Conservation (phyloP, 2,797 vertebrate species). For the Sebastes ruberrimus region DNA sequence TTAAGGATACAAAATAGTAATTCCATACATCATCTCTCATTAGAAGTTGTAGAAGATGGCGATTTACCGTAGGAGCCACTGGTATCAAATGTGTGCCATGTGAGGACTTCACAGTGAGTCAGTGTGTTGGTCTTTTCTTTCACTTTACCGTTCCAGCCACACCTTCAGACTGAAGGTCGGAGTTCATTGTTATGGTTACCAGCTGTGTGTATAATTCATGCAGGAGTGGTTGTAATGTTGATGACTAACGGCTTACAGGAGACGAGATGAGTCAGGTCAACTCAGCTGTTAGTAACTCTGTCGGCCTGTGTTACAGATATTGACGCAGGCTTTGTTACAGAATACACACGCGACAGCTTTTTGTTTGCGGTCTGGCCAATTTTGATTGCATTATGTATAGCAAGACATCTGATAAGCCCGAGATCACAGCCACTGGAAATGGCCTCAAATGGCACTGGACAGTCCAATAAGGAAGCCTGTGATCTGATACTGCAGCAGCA, state of each 20-base stretch:
- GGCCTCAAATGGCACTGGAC: slow-evolving; percentile 43
- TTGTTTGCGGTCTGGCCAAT: slow-evolving; percentile 51
- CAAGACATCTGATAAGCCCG: slow-evolving; percentile 60
- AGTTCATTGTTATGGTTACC: slow-evolving; percentile 47
- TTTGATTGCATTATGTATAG: slow-evolving; percentile 73
- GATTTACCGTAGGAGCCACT: background rate
- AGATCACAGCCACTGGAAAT: slow-evolving; percentile 52
- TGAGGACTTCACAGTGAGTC: background rate
- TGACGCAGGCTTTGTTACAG: slow-evolving; percentile 50
- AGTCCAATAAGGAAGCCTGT: slow-evolving; percentile 19
- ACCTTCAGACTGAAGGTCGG: slow-evolving; percentile 27
- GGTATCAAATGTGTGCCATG: background rate
- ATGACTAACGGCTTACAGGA: slow-evolving; percentile 23
- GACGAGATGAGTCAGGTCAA: slow-evolving; percentile 18
- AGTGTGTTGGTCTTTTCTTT: background rate
- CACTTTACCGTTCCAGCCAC: background rate
- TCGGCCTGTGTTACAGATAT: slow-evolving; percentile 42
- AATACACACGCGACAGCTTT: slow-evolving; percentile 49
- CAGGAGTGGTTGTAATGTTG: slow-evolving; percentile 2
- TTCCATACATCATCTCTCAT: background rate
- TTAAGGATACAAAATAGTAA: background rate
- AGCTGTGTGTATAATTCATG: slow-evolving; percentile 59
- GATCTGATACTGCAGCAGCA: slow-evolving; percentile 46
- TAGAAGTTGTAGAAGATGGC: background rate
- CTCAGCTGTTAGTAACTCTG: slow-evolving; percentile 41